Percentiles rank a stretch among this genome's conserved stretches.
phyloP scores from a whole-genome alignment of 2,888 invertebrate genomes.

The Drosophila kuntzei region DNA sequence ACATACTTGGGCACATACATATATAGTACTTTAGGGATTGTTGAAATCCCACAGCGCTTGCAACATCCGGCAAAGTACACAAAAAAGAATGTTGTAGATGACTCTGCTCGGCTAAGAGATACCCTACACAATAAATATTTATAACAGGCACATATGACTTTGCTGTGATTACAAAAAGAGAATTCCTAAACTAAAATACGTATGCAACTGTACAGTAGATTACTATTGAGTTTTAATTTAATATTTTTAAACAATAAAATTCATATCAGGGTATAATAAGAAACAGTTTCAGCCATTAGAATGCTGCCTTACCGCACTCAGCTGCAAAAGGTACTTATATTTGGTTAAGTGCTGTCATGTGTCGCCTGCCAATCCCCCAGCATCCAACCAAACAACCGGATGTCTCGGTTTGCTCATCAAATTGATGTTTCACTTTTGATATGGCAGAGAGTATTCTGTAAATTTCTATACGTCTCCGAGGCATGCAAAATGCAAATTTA shows the following conservation, averaged over 20 bases:
- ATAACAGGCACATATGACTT: background rate
- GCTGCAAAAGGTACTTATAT: conserved; percentile 24
- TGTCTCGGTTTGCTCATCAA: conserved; percentile 47
- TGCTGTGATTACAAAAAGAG: background rate
- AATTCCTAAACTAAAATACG: background rate
- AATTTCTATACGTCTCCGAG: conserved; percentile 21
- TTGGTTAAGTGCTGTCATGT: conserved; percentile 68
- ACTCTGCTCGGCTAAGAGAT: background rate
- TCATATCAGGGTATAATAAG: conserved; percentile 8
- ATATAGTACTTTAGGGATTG: conserved; percentile 50
- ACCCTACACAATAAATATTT: conserved; percentile 1
- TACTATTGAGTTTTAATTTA: background rate
- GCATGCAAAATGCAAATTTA: conserved; percentile 56
- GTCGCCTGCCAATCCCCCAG: conserved; percentile 47
- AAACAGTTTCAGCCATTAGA: conserved; percentile 1
- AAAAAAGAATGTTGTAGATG: background rate
- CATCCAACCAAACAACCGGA: conserved; percentile 11
- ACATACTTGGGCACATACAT: conserved; percentile 14
- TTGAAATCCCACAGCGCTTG: conserved; percentile 44
- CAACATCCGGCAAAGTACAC: conserved; percentile 41
- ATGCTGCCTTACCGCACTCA: conserved; percentile 3
- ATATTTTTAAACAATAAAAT: no score
- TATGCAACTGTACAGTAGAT: background rate
- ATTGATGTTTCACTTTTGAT: conserved; percentile 53
- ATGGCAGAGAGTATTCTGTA: conserved; percentile 19